phyloP scores from a whole-genome alignment of 2,797 vertebrate species.

The Danio tinwini region DNA sequence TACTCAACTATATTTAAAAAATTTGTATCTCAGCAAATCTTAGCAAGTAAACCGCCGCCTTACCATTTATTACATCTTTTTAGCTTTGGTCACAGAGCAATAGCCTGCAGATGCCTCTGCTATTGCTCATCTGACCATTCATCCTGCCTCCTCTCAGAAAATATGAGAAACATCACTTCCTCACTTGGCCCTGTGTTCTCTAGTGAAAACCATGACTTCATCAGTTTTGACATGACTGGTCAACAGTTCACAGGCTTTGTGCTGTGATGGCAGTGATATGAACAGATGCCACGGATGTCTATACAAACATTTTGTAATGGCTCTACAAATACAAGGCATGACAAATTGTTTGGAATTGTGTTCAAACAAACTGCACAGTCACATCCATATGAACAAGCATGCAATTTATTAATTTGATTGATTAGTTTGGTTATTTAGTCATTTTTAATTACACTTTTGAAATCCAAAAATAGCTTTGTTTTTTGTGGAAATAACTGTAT shows the following conservation, averaged over 20 bases:
- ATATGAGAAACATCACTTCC: constrained; percentile 27
- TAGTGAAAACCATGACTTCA: constrained; percentile 49
- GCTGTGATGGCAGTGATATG: constrained; percentile 29
- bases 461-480: background rate
- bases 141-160: constrained; percentile 17
- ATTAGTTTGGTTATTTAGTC: background rate
- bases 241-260: constrained; percentile 46
- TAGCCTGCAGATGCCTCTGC: constrained; percentile 45
- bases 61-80: constrained; percentile 33
- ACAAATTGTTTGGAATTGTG: constrained; percentile 8
- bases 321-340: constrained; percentile 19
- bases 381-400: constrained; percentile 15
- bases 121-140: constrained; percentile 44
- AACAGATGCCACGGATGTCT: constrained; percentile 25
- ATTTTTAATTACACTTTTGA: background rate
- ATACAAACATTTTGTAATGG: constrained; percentile 21
- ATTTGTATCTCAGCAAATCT: background rate
- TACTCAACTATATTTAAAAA: background rate
- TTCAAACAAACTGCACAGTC: constrained; percentile 16
- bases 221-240: constrained; percentile 45
- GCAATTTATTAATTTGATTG: background rate
- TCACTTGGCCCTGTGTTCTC: constrained; percentile 6
- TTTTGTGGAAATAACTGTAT: background rate
- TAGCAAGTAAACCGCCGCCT: constrained; percentile 20
- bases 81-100: constrained; percentile 11